Evolutionary conservation across 1,140 invertebrate species (phyloP).

Genomic region (Zaprionus taronus): DNA sequence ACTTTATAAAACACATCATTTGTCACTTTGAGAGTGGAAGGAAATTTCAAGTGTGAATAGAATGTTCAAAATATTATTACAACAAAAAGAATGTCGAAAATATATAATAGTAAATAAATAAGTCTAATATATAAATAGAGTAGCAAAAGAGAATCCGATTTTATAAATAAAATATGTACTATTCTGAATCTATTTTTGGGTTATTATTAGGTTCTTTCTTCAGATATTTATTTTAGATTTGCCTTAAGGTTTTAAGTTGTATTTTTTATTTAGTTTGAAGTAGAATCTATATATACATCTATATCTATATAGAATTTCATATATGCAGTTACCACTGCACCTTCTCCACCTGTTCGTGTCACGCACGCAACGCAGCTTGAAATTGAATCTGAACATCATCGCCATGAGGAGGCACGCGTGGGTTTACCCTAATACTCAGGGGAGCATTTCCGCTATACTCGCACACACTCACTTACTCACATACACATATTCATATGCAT

Average conservation of each 20-base stretch:
- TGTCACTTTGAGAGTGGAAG: neutral
- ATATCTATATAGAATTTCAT: neutral
- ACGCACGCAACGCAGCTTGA: conserved; percentile 12
- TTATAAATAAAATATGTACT: too few relatives aligned
- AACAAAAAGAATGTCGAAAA: too few relatives aligned
- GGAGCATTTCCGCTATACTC: conserved; percentile 55
- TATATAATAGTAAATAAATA: too few relatives aligned
- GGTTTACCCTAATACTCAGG: conserved; percentile 52
- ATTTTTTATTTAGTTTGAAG: too few relatives aligned
- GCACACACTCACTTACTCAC: conserved; percentile 13
- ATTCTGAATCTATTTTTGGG: too few relatives aligned
- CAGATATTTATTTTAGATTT: too few relatives aligned
- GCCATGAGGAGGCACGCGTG: conserved; percentile 21
- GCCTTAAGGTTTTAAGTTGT: too few relatives aligned
- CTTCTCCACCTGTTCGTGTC: neutral
- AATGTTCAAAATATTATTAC: too few relatives aligned
- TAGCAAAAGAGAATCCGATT: too few relatives aligned
- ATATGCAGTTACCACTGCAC: neutral
- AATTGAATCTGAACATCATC: conserved; percentile 13
- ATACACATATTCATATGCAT: conserved; percentile 69
- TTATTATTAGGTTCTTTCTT: too few relatives aligned
- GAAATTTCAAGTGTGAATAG: neutral
- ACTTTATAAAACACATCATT: neutral
- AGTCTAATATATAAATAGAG: too few relatives aligned
- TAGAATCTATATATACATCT: too few relatives aligned